Base-by-base conservation (phyloP, 2,797 vertebrate species). In the Helicolenus hilgendorfi region DNA sequence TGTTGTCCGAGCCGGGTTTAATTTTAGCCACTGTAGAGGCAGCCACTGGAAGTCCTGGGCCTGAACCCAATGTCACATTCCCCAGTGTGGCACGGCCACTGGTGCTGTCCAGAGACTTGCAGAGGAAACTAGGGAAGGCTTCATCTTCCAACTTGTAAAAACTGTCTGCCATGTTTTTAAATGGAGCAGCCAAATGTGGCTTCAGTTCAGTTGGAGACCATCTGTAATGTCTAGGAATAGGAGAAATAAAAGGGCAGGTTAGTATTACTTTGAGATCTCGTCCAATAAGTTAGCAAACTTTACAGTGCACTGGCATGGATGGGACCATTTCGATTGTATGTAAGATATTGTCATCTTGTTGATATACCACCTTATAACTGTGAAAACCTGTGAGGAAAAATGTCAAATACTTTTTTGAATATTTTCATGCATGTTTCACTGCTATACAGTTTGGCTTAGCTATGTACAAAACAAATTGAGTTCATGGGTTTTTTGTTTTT, bases 21-120 rank as follows among this genome's bases (percentile, higher is more conserved):
- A 94, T 96, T 97, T 97, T 98, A 93, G 98, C 98, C 85, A 98
- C 96, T 24, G 99, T 99, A n/a, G 99, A 99, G 82, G 98, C 98
- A 71, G 99, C 99, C 93, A 99, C 97, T 56, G 99, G 99, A 26
- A 98, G 92, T 33, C 99, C 99, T 14, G 98, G 98, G 78, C 97
- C 98, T 76, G 99, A 99, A 74, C 97, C 97, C 86, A 99, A 63
- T 0, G 98, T 99, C 83, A 98, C 93, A 84, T 99, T 98, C 84
- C 96, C 98, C 72, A 99, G 95, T 24, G 96, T 88, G 33, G 88
- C 95, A 7, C 97, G 97, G 41, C 97, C 96, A 14, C 94, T 96
- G 58, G 90, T 95, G 81, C 97, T 98, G 81, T 95, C 94, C 73
- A 98, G 79, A 0, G 98, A 98, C 59, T 88, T 95, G 20, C 92